Conservation (phyloP, 2,888 invertebrate genomes). For the Apamea epomidion region DNA sequence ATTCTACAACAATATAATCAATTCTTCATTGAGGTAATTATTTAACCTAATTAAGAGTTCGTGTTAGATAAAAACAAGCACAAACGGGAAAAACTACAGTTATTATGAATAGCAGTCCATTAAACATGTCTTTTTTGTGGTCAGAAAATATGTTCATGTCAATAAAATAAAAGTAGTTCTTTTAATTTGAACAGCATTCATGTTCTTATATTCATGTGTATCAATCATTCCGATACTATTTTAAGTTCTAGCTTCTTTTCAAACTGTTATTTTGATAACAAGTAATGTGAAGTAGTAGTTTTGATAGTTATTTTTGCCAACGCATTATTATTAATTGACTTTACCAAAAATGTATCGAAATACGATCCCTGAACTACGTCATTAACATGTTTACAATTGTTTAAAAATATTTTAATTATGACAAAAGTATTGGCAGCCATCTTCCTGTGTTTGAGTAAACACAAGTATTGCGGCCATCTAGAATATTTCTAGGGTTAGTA, state of each 20-base stretch:
- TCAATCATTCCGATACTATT: background rate
- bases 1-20: background rate
- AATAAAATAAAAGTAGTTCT: background rate
- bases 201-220: background rate
- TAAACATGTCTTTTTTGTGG: background rate
- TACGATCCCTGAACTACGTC: constrained; percentile 3
- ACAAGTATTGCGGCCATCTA: background rate
- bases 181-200: background rate
- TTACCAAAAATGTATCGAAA: constrained; percentile 4
- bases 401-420: background rate
- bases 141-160: background rate
- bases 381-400: background rate
- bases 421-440: background rate
- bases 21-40: background rate
- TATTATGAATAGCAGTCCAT: constrained; percentile 8
- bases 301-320: background rate
- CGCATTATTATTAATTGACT: background rate
- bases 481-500: no score
- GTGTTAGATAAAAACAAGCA: constrained; percentile 24
- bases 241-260: background rate
- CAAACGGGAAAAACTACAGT: constrained; percentile 17
- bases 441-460: background rate
- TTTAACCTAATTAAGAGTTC: constrained; percentile 31
- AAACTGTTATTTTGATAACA: background rate
- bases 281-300: background rate